Base-by-base conservation (phyloP, 1,140 invertebrate genomes). In the Drosophila pachea region DNA sequence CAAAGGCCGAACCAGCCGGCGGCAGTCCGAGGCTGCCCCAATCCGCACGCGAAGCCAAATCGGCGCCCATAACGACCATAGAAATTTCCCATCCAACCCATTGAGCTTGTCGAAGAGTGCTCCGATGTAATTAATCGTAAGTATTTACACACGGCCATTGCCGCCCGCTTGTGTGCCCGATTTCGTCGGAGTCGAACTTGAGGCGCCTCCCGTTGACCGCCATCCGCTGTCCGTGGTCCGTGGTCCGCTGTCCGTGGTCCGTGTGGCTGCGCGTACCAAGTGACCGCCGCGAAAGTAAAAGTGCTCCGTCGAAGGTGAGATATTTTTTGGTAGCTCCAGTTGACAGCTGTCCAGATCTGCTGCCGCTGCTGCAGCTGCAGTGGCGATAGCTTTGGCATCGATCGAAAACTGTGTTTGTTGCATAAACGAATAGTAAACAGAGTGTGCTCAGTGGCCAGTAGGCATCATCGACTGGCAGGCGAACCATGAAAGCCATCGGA, bases 91-190 rank as follows among this genome's bases (percentile, higher is more conserved):
- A 67, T 72, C 66, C 40, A 69, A 48, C 42, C 62, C 66, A 76
- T 70, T 76, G 69, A 76, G 66, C 62, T 66, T 61, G 56, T 68
- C 64, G 56, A 67, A 61, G 56, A 47, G 58, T 62, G 54, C 70
- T 74, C 64, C 50, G 71, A 45, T 74, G 76, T 86, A 81, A 84
- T 84, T 86, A 81, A 84, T 84, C 79, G 73, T 71, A 68, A 86
- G 76, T 84, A 76, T 68, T 79, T 86, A 84, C 79, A 76, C 68
- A 73, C 73, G 47, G 62, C 40, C 22, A 22, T 22, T 22, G 22
- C 22, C 22, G 22, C 22, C 22, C 22, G 22, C 22, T 22, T 22
- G 22, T 22, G 22, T 22, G 1, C 22, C 22, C 22, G 22, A 22
- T 22, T 22, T 1, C 22, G 22, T 1, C 22, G 22, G 22, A 22